Evolutionary conservation across 2,797 vertebrate genomes (phyloP).

Genomic region (Channa striata): DNA sequence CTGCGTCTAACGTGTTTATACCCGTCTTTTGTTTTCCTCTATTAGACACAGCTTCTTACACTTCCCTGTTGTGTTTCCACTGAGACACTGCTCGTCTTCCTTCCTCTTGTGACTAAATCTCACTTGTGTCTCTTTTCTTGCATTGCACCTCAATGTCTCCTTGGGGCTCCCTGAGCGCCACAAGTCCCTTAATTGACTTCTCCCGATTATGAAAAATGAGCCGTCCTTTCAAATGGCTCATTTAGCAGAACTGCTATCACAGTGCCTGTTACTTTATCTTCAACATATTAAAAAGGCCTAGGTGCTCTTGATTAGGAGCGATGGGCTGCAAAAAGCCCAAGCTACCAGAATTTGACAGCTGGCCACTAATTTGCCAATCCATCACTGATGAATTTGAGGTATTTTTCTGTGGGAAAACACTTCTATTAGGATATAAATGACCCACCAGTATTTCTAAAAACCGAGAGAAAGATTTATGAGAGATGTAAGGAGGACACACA

Average conservation of each 20-base stretch:
- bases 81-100: conserved; percentile 32
- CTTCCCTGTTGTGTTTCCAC: conserved; percentile 36
- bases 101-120: conserved; percentile 32
- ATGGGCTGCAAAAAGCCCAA: conserved; percentile 54
- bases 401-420: conserved; percentile 48
- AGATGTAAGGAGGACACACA: conserved; percentile 1
- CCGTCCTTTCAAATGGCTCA: conserved; percentile 71
- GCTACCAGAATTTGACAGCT: conserved; percentile 63
- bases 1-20: conserved; percentile 54
- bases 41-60: conserved; percentile 21
- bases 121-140: conserved; percentile 28
- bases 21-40: conserved; percentile 51
- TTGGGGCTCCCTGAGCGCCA: conserved; percentile 48
- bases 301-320: conserved; percentile 70
- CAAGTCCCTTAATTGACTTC: conserved; percentile 73
- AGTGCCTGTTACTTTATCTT: conserved; percentile 69
- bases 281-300: conserved; percentile 63
- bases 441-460: conserved; percentile 17
- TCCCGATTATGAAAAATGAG: conserved; percentile 77
- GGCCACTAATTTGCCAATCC: conserved; percentile 65
- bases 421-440: conserved; percentile 48
- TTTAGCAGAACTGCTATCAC: conserved; percentile 69
- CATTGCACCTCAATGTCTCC: conserved; percentile 53
- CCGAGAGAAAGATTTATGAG: neutral
- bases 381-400: conserved; percentile 63